A percentile compares a stretch with the other conserved stretches of the same genome.
Evolutionary conservation across 2,888 invertebrate genomes (phyloP).

Genomic region (Tachina grossa): DNA sequence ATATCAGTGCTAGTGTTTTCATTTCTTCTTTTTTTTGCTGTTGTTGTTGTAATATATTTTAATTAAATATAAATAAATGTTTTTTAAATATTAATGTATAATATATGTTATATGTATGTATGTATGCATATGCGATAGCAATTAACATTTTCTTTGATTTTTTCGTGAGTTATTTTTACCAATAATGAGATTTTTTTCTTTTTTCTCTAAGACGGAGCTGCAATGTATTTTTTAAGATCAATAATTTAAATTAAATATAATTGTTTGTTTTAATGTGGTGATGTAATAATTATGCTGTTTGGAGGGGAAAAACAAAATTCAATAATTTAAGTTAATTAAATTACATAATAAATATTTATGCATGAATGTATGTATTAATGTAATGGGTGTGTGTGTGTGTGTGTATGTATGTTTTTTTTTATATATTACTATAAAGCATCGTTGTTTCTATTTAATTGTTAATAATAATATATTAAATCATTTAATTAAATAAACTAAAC

Average conservation of each 20-base stretch:
- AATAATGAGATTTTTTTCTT: slow-evolving; percentile 51
- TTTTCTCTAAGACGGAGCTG: slow-evolving; percentile 38
- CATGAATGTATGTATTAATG: not conserved
- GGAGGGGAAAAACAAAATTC: slow-evolving; percentile 44
- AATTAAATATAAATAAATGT: slow-evolving; percentile 51
- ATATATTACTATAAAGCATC: slow-evolving; percentile 70
- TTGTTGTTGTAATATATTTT: slow-evolving; percentile 50
- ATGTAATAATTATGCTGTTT: slow-evolving; percentile 7
- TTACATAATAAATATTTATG: slow-evolving; percentile 45
- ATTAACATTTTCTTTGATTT: slow-evolving; percentile 54
- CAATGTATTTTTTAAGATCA: slow-evolving; percentile 43
- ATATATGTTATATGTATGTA: too few relatives aligned
- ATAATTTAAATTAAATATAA: slow-evolving; percentile 41
- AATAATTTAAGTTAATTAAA: slow-evolving; percentile 65
- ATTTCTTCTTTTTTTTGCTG: slow-evolving; percentile 33
- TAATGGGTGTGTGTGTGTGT: slow-evolving; percentile 7
- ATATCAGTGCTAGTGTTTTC: slow-evolving; percentile 62
- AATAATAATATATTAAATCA: slow-evolving; percentile 52
- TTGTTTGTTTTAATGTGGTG: slow-evolving; percentile 34
- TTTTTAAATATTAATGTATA: slow-evolving; percentile 33
- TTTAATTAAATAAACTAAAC: slow-evolving; percentile 65
- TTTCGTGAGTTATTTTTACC: slow-evolving; percentile 43
- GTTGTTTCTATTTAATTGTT: slow-evolving; percentile 67
- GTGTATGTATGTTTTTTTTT: slow-evolving; percentile 11
- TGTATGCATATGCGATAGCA: slow-evolving; percentile 13